Percentiles rank a stretch among this genome's conserved stretches.
phyloP scores from a whole-genome alignment of 2,797 vertebrate species.

The Loris lydekkerianus region DNA sequence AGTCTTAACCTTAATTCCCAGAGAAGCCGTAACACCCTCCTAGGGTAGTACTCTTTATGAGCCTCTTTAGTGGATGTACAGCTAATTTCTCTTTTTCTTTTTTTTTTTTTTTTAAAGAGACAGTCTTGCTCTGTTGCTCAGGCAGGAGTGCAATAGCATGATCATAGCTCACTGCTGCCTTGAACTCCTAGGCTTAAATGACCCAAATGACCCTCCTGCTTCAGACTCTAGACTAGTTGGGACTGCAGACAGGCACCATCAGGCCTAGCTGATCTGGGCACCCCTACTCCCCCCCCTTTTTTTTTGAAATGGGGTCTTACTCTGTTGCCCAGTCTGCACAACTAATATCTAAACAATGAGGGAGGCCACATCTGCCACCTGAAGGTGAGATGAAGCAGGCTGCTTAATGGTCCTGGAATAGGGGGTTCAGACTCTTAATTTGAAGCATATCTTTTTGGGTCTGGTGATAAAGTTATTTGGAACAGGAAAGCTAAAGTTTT shows the following conservation, averaged over 20 bases:
- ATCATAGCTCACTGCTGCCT: background rate
- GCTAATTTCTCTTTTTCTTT: background rate
- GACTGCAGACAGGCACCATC: background rate
- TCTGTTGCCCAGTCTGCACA: background rate
- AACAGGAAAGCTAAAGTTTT: slow-evolving; percentile 59
- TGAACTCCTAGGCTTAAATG: background rate
- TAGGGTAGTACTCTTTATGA: background rate
- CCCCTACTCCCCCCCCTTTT: background rate
- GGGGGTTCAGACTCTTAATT: background rate
- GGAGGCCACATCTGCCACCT: background rate
- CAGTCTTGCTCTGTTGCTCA: background rate
- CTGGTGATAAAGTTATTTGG: background rate
- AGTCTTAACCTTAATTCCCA: slow-evolving; percentile 9
- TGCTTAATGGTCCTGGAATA: background rate
- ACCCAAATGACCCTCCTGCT: background rate
- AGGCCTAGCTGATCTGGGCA: background rate
- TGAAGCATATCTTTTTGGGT: slow-evolving; percentile 26
- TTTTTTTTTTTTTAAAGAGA: background rate
- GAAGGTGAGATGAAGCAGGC: background rate
- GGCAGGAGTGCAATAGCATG: background rate
- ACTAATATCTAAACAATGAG: slow-evolving; percentile 11
- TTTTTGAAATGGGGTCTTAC: background rate
- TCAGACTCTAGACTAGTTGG: background rate
- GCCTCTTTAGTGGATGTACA: background rate
- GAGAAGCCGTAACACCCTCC: background rate